Evolutionary conservation across 2,888 invertebrate species (phyloP).

Genomic region (Thymelicus sylvestris): DNA sequence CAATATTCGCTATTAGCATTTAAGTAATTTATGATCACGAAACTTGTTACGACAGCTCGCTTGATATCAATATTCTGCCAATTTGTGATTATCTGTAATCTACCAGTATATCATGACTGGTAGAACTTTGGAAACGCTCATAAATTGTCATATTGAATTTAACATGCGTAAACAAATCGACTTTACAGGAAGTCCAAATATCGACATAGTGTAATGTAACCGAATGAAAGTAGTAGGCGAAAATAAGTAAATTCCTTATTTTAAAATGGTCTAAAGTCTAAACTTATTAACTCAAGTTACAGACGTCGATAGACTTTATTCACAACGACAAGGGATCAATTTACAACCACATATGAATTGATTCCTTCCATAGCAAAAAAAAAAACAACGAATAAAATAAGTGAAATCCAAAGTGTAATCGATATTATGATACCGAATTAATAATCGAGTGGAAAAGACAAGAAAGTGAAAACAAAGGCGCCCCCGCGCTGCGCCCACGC

Average conservation of each 20-base stretch:
- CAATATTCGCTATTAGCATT: conserved; percentile 13
- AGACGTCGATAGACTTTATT: too few relatives aligned
- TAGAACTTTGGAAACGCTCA: not conserved
- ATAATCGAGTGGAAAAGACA: conserved; percentile 44
- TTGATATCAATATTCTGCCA: conserved; percentile 11
- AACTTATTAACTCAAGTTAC: too few relatives aligned
- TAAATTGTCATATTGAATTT: conserved; percentile 8
- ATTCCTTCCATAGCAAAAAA: too few relatives aligned
- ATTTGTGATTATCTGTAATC: conserved; percentile 12
- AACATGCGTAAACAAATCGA: not conserved
- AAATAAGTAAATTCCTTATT: not conserved
- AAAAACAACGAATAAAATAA: too few relatives aligned
- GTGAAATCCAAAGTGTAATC: conserved; percentile 6
- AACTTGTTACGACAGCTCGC: conserved; percentile 15
- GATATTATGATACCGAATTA: conserved; percentile 25
- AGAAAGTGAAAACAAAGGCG: conserved; percentile 66
- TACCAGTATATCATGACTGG: not conserved
- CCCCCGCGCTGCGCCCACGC: conserved; percentile 56
- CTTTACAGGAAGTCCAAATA: not conserved
- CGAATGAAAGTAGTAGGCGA: not conserved
- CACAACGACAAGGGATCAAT: too few relatives aligned
- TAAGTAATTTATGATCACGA: conserved; percentile 16
- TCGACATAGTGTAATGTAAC: too few relatives aligned
- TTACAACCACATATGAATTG: too few relatives aligned
- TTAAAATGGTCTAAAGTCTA: too few relatives aligned